These are phyloP conservation scores for Platycercus adscitus DNA, from an alignment of 2,113 vertebrate species.

Conservation along the genomic window DNA sequence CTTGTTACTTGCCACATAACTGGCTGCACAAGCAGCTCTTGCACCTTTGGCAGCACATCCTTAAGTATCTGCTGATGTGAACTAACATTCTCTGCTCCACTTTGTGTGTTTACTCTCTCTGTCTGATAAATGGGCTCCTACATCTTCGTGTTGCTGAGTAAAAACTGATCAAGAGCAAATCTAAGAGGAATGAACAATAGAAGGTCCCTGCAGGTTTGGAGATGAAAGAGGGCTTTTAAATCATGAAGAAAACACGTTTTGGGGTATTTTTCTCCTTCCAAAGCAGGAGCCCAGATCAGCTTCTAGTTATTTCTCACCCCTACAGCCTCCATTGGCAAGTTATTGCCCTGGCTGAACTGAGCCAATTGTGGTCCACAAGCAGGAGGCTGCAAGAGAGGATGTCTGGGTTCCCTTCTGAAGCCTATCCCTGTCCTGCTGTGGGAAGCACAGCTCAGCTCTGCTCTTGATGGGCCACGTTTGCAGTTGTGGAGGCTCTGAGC, in stretches of 20 bases:
- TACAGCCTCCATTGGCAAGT: not conserved
- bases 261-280: not conserved
- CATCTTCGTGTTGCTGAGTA: not conserved
- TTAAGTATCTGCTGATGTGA: not conserved
- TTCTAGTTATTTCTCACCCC: conserved; percentile 25
- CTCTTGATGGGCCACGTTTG: not conserved
- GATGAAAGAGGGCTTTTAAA: conserved; percentile 17
- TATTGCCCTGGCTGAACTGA: not conserved
- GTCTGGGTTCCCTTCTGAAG: conserved; percentile 20
- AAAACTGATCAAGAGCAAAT: not conserved
- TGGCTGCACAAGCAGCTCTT: not conserved
- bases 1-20: not conserved
- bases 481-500: not conserved
- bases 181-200: not conserved
- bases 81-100: not conserved
- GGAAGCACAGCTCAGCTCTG: not conserved
- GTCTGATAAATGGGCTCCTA: not conserved
- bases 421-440: not conserved
- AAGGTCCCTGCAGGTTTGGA: not conserved
- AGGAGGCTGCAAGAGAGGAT: conserved; percentile 32
- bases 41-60: not conserved
- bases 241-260: not conserved
- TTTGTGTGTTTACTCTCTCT: not conserved
- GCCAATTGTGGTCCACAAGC: not conserved
- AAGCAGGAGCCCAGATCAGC: not conserved